Evolutionary conservation across 2,888 invertebrate genomes (phyloP).

Genomic region (Spodoptera picta): DNA sequence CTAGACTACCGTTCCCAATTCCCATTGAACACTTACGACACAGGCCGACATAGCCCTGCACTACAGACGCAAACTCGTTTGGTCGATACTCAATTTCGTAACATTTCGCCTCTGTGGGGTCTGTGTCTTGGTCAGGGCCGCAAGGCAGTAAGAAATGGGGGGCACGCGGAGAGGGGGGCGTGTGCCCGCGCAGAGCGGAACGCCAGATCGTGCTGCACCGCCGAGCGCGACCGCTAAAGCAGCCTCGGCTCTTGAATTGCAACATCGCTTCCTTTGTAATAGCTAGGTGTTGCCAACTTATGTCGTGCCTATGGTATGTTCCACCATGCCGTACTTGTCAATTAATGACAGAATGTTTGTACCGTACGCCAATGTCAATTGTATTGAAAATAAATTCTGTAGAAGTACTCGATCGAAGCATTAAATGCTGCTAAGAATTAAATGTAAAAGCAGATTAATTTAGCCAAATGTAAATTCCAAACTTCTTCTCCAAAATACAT

Average conservation of each 20-base stretch:
- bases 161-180: constrained; percentile 60
- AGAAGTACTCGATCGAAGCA: too few species aligned
- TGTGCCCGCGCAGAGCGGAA: constrained; percentile 84
- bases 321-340: background rate
- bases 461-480: too few species aligned
- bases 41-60: constrained; percentile 55
- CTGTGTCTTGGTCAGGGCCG: constrained; percentile 88
- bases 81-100: constrained; percentile 81
- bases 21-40: constrained; percentile 62
- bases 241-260: constrained; percentile 82
- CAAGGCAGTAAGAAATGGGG: constrained; percentile 63
- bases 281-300: constrained; percentile 58
- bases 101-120: constrained; percentile 80
- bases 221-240: constrained; percentile 86
- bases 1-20: constrained; percentile 62
- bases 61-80: constrained; percentile 71
- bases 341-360: too few species aligned
- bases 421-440: too few species aligned
- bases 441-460: too few species aligned
- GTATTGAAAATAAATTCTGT: too few species aligned
- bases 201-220: constrained; percentile 88
- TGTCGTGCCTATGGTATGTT: constrained; percentile 28
- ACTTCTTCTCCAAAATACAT: too few species aligned
- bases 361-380: too few species aligned
- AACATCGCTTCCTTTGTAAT: constrained; percentile 79